Base-by-base conservation (phyloP, 2,888 invertebrate species). In the Biston stratarius region DNA sequence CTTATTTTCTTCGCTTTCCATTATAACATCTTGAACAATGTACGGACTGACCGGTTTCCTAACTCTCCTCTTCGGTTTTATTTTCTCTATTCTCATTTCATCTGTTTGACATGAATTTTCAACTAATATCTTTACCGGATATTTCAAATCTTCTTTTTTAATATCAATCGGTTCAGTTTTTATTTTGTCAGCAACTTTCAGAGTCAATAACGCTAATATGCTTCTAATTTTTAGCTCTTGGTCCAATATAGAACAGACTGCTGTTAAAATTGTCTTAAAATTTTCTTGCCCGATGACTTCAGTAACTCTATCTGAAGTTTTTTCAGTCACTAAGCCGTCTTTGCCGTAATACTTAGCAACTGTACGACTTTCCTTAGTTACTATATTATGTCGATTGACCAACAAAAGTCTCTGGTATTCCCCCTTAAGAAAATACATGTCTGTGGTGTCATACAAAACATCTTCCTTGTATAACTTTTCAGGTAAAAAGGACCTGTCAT, bases 221-320 rank as follows among this genome's bases (percentile, higher is more conserved):
- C 83, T 88, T 0, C 86, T 75, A 0, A 92, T 77, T 75, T 86
- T 89, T 1, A 86, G 70, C 51, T 92, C 90, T 10, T 84, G 83
- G 48, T 77, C 88, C 0, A 90, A 80, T 0, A 92, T 83, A 0
- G 91, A 88, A 58, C 89, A 87, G 6, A 93, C 34, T 0, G 88
- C 86, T 7, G 83, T 78, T 0, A 92, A 83, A 0, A 92, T 64
- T 0, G 77, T 78, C 33, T 90, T 86, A 57, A 90, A 93, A 45
- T 87, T 88, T 0, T 80, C 81, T 49, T 91, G 90, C 0, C 93
- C 93, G 0, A 93, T 88, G 0, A 89, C 12, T n/a, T 78, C 79
- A 0, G 82, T 78, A 0, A 92, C 67, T 33, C 75, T 77, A 3
- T 89, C 88, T 0, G 93, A 93, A 1, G 84, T 86, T 68, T 84